Evolutionary conservation across 92 coral and sea anemone species (phyloP), one percentile per base, ranked within the genome.

Genomic region (Siderastrea siderea): DNA sequence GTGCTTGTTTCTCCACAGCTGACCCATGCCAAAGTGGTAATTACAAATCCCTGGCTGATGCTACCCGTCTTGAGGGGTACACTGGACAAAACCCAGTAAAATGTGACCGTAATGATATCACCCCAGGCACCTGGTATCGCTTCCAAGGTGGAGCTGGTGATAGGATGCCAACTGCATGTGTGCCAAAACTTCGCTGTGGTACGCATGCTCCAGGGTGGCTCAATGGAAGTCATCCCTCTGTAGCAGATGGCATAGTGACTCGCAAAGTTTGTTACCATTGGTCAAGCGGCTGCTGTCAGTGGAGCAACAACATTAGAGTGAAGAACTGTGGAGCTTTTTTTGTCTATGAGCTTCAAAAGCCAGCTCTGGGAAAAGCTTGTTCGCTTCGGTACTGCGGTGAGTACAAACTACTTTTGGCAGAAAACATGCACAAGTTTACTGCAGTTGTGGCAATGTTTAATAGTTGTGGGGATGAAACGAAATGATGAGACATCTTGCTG

Each of bases 161-260:
- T 14, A 52, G 47, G 47, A 50, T 75, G 49, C 62, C 79, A 43
- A 51, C 57, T 3, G 14, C 44, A 19, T 54, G 79, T 8, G n/a
- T n/a, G n/a, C 47, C 48, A 7, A 5, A 14, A 7, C 14, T 17
- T 4, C 79, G 79, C 16, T 75, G 79, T 52, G 79, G 79, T 75
- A 57, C 79, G 48, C 62, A 75, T 52, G 79, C 79, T 26, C 79
- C 79, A 52, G 79, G 79, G 1, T 75, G 79, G 79, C 1, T 75
- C 55, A 11, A 17, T 7, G 79, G 79, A 0, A 8, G 6, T 1
- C 62, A 75, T 6, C 79, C 79, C 4, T 19, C 47, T 26, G 14
- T 19, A 1, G 79, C 79, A 0, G 63, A 75, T 1, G 79, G 79
- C 5, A 44, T 16, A 38, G 79, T 26, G 2, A 75, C 63, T 54